phyloP scores from a whole-genome alignment of 2,113 vertebrate genomes.

The Myanophis thanlyinensis region DNA sequence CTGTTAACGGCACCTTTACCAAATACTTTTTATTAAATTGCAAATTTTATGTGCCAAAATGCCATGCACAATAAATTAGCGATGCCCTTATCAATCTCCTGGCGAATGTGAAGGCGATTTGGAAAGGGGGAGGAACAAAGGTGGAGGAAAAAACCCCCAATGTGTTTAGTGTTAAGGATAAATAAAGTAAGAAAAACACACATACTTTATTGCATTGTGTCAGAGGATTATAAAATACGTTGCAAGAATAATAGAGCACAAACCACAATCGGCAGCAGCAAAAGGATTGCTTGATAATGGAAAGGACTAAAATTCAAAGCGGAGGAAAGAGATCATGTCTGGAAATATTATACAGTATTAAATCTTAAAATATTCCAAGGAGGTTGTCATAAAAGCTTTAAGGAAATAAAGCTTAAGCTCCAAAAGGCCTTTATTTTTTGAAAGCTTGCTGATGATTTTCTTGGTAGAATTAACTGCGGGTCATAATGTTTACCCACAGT shows the following conservation, averaged over 20 bases:
- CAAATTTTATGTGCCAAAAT: constrained; percentile 69
- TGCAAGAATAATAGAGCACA: constrained; percentile 32
- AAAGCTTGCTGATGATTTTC: background rate
- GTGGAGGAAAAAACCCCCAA: constrained; percentile 23
- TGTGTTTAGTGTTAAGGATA: constrained; percentile 66
- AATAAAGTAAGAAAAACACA: constrained; percentile 63
- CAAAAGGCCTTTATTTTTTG: constrained; percentile 32
- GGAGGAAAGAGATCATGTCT: constrained; percentile 30
- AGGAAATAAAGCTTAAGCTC: constrained; percentile 13
- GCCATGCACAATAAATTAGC: constrained; percentile 69
- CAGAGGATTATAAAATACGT: constrained; percentile 56
- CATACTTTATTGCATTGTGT: constrained; percentile 50
- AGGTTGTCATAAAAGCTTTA: constrained; percentile 40
- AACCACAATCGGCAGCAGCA: constrained; percentile 24
- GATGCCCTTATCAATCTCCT: constrained; percentile 62
- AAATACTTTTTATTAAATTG: constrained; percentile 69
- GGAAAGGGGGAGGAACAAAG: background rate
- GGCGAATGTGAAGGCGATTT: constrained; percentile 59
- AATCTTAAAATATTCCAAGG: constrained; percentile 42
- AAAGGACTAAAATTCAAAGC: constrained; percentile 51
- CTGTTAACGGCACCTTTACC: constrained; percentile 58
- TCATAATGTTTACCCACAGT: background rate
- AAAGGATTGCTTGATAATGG: constrained; percentile 38
- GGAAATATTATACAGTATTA: constrained; percentile 52
- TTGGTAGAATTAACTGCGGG: constrained; percentile 2